Evolutionary conservation across 2,888 invertebrate genomes (phyloP).

Genomic region (Pyrrhosoma nymphula): DNA sequence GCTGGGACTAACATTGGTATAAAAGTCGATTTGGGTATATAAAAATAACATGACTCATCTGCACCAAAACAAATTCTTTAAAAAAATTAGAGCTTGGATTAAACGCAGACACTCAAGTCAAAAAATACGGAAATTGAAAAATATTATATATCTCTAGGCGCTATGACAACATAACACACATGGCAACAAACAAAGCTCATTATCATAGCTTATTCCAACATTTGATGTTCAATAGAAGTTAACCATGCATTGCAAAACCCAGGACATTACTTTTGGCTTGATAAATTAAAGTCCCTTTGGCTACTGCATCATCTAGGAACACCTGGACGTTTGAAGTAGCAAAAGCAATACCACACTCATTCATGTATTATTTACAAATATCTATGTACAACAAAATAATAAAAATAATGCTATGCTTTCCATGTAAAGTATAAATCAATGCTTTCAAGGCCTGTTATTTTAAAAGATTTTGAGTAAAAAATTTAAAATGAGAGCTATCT

Average conservation of each 20-base stretch:
- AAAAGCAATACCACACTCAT: slow-evolving; percentile 69
- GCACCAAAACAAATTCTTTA: slow-evolving; percentile 11
- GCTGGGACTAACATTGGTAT: slow-evolving; percentile 14
- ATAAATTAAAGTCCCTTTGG: slow-evolving; percentile 52
- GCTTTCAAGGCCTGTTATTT: background rate
- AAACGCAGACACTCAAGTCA: background rate
- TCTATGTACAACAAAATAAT: slow-evolving; percentile 72
- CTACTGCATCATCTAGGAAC: slow-evolving; percentile 68
- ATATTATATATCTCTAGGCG: slow-evolving; percentile 43
- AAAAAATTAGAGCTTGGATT: slow-evolving; percentile 20
- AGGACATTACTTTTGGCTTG: slow-evolving; percentile 33
- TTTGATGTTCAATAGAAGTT: slow-evolving; percentile 49
- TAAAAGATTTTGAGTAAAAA: background rate
- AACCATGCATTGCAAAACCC: slow-evolving; percentile 44
- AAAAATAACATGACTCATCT: slow-evolving; percentile 27
- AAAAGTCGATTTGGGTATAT: slow-evolving; percentile 27
- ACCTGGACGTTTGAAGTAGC: slow-evolving; percentile 69
- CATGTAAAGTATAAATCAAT: slow-evolving; percentile 53
- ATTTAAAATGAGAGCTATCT: background rate
- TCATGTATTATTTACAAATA: slow-evolving; percentile 70
- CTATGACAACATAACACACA: slow-evolving; percentile 64
- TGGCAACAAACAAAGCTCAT: slow-evolving; percentile 71
- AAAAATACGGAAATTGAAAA: slow-evolving; percentile 51
- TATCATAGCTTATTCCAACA: slow-evolving; percentile 69
- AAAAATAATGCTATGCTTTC: slow-evolving; percentile 70